phyloP scores from a whole-genome alignment of 2,113 vertebrate species.

The Melanotaenia duboulayi region DNA sequence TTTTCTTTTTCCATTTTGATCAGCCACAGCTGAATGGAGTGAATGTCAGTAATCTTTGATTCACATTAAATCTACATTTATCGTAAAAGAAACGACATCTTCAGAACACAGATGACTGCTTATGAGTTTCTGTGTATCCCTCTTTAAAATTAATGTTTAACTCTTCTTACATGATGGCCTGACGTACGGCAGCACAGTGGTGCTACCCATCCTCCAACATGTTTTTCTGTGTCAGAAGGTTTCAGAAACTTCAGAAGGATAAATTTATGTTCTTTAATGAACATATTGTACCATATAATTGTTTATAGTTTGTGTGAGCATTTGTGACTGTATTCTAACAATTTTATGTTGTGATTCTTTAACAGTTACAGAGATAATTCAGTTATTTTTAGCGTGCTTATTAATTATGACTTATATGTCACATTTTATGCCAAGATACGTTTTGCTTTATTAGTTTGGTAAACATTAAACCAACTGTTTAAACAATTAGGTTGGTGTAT shows the following conservation, averaged over 20 bases:
- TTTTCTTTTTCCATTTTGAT: slow-evolving; percentile 1
- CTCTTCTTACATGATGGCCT: slow-evolving; percentile 8
- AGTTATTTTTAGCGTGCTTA: background rate
- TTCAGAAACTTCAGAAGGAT: no score
- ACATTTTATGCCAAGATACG: no score
- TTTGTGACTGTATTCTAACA: background rate
- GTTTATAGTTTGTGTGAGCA: slow-evolving; percentile 10
- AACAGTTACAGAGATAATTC: background rate
- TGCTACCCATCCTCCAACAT: slow-evolving; percentile 23
- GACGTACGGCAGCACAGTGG: slow-evolving; percentile 35
- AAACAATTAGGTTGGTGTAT: no score
- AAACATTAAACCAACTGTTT: no score
- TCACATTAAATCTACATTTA: slow-evolving; percentile 14
- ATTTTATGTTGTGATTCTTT: background rate
- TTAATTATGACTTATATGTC: background rate
- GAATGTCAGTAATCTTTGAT: slow-evolving; percentile 3
- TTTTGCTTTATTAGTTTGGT: no score
- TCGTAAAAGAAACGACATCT: slow-evolving; percentile 14
- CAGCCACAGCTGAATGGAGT: background rate
- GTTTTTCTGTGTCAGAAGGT: slow-evolving; percentile 34
- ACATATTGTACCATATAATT: slow-evolving; percentile 24
- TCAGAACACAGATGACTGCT: slow-evolving; percentile 2
- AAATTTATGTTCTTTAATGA: slow-evolving; percentile 64
- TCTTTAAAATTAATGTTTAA: slow-evolving; percentile 18
- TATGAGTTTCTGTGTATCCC: slow-evolving; percentile 1